phyloP scores from a whole-genome alignment of 1,140 invertebrate species.

The Acromyrmex echinatior region DNA sequence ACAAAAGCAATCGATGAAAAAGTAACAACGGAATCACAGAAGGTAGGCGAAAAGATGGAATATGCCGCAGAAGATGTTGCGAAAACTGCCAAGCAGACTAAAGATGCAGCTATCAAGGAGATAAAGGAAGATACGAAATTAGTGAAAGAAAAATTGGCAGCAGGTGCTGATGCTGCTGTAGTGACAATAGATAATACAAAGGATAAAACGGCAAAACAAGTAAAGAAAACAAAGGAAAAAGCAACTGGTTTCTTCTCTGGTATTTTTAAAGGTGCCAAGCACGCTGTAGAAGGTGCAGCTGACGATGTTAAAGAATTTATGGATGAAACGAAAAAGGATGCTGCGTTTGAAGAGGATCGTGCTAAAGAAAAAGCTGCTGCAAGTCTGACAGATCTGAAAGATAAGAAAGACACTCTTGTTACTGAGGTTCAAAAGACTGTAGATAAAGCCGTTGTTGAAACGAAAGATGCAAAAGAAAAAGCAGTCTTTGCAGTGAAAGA shows the following conservation, averaged over 20 bases:
- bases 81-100: slow-evolving; percentile 28
- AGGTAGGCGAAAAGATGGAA: slow-evolving; percentile 25
- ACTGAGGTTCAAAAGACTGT: not conserved
- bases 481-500: not conserved
- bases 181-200: slow-evolving; percentile 25
- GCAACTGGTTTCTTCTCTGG: slow-evolving; percentile 67
- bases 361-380: slow-evolving; percentile 26
- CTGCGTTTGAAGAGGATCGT: slow-evolving; percentile 71
- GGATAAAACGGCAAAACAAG: slow-evolving; percentile 71
- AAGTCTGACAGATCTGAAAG: slow-evolving; percentile 17
- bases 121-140: slow-evolving; percentile 59
- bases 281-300: slow-evolving; percentile 78
- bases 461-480: slow-evolving; percentile 61
- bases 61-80: not conserved
- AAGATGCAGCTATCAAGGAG: slow-evolving; percentile 42
- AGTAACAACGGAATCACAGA: slow-evolving; percentile 16
- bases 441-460: slow-evolving; percentile 4
- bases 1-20: slow-evolving; percentile 38
- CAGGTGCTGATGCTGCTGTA: not conserved
- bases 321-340: slow-evolving; percentile 66
- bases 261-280: slow-evolving; percentile 71
- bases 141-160: slow-evolving; percentile 34
- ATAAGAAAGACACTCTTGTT: slow-evolving; percentile 44
- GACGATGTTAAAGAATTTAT: slow-evolving; percentile 74
- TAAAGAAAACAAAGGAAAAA: slow-evolving; percentile 78